Percentiles rank a stretch among this genome's conserved stretches.
Evolutionary conservation across 2,113 vertebrate species (phyloP).

Genomic region (Nyctereutes procyonoides): DNA sequence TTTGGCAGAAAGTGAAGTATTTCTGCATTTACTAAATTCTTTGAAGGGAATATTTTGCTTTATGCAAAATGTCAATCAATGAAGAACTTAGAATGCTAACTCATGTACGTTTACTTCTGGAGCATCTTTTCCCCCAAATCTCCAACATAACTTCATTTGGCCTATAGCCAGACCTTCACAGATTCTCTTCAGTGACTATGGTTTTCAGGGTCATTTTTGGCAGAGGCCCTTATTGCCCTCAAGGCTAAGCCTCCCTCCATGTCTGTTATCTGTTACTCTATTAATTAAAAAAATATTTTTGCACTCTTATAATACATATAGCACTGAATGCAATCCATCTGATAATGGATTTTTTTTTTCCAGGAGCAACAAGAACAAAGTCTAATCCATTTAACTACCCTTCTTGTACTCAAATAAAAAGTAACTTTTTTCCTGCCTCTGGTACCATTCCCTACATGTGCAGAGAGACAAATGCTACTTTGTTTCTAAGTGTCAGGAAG

Average conservation of each 20-base stretch:
- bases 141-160: background rate
- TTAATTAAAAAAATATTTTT: background rate
- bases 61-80: background rate
- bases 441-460: background rate
- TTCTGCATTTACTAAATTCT: background rate
- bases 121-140: background rate
- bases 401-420: background rate
- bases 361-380: background rate
- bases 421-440: background rate
- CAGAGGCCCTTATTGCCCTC: background rate
- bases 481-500: background rate
- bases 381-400: background rate
- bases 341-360: background rate
- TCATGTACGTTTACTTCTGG: background rate
- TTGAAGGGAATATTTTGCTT: background rate
- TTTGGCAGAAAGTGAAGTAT: constrained; percentile 14
- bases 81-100: background rate
- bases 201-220: background rate
- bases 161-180: background rate
- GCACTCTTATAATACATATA: background rate
- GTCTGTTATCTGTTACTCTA: background rate
- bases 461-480: constrained; percentile 5
- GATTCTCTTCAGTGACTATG: background rate
- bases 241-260: background rate
- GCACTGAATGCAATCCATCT: background rate